Conservation (phyloP, 2,888 invertebrate species). For the Harpalus rubripes region DNA sequence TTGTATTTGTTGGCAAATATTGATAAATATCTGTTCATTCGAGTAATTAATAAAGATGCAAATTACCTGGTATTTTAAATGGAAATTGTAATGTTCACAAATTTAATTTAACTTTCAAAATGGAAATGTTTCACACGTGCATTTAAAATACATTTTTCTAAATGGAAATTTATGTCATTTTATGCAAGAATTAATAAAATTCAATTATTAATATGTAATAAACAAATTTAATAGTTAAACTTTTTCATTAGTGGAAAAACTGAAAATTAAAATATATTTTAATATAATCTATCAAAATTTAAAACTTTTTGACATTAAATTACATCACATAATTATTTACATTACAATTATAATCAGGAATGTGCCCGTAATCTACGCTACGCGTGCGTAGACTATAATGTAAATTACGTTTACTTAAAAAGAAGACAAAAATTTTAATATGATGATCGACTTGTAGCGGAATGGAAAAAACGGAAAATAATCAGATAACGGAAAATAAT, state of each 20-base stretch:
- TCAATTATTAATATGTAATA: background rate
- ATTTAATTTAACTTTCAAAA: conserved; percentile 6
- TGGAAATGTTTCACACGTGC: background rate
- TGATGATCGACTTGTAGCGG: too few species aligned
- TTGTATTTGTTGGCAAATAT: background rate
- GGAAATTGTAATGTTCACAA: conserved; percentile 7
- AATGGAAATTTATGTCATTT: background rate
- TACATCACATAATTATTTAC: too few species aligned
- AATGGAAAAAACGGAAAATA: too few species aligned
- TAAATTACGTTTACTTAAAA: too few species aligned
- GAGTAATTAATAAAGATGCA: conserved; percentile 23
- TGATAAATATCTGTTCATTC: background rate
- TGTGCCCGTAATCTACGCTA: too few species aligned
- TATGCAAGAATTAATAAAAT: background rate
- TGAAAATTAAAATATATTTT: conserved; percentile 1
- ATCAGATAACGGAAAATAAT: too few species aligned
- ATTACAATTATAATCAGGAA: too few species aligned
- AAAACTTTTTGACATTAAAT: background rate
- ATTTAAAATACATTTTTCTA: background rate
- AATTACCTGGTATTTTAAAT: background rate
- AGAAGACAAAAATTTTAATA: too few species aligned
- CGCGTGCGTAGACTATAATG: too few species aligned
- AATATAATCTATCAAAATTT: background rate
- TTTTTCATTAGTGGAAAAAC: background rate
- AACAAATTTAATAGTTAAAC: background rate